Percentiles rank a stretch among this genome's conserved stretches.
Conservation (phyloP, 2,797 vertebrate genomes). For the Pristis pectinata region DNA sequence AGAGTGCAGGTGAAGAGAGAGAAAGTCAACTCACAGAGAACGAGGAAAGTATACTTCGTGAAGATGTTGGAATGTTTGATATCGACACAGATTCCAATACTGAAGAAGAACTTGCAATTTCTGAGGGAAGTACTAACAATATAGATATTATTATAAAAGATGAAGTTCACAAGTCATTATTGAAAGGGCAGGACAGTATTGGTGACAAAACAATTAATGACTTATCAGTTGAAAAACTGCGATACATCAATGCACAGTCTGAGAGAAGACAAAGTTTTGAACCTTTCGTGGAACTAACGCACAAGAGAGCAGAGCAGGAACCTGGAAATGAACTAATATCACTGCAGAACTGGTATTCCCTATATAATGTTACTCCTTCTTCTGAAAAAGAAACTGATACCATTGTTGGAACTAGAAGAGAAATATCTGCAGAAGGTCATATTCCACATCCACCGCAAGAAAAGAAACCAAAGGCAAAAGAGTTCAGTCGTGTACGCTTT, state of each 20-base stretch:
- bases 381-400: background rate
- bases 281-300: constrained; percentile 23
- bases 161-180: background rate
- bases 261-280: background rate
- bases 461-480: background rate
- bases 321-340: background rate
- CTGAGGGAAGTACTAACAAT: no score
- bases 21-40: background rate
- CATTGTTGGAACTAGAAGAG: background rate
- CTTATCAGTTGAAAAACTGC: constrained; percentile 5
- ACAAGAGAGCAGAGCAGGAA: background rate
- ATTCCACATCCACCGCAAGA: background rate
- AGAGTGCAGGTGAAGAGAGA: background rate
- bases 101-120: no score
- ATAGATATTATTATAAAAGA: background rate
- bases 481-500: background rate
- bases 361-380: background rate
- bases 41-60: background rate
- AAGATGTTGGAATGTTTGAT: background rate
- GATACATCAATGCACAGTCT: background rate
- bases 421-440: background rate
- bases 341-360: background rate
- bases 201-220: constrained; percentile 26
- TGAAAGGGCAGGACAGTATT: background rate
- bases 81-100: background rate